phyloP scores from a whole-genome alignment of 2,888 invertebrate species.

The Drosophila mimetica region DNA sequence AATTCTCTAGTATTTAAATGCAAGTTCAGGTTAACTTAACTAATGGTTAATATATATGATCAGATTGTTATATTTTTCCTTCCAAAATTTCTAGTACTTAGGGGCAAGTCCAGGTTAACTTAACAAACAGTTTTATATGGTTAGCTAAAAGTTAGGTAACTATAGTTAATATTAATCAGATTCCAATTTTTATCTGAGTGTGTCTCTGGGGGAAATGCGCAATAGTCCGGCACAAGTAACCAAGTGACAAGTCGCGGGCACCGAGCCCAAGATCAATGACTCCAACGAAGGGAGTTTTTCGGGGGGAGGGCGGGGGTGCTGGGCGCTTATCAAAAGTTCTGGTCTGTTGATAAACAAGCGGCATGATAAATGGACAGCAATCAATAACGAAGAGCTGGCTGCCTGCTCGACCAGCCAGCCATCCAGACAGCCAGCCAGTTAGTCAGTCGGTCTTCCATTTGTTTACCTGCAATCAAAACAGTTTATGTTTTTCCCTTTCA shows the following conservation, averaged over 20 bases:
- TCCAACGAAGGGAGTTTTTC: conserved; percentile 8
- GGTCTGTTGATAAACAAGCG: conserved; percentile 58
- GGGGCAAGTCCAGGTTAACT: too few species aligned
- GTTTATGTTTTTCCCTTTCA: conserved; percentile 53
- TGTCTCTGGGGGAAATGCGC: conserved; percentile 24
- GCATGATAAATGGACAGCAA: conserved; percentile 65
- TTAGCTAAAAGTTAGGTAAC: too few species aligned
- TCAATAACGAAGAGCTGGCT: conserved; percentile 62
- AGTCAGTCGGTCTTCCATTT: conserved; percentile 12
- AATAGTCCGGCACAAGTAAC: conserved; percentile 12
- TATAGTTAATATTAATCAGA: too few species aligned
- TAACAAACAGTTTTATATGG: too few species aligned
- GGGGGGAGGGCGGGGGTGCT: conserved; percentile 6
- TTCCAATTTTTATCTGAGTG: too few species aligned
- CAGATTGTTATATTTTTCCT: neutral
- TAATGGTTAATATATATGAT: too few species aligned
- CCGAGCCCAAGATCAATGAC: conserved; percentile 24
- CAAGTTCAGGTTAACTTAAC: too few species aligned
- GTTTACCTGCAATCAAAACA: conserved; percentile 75
- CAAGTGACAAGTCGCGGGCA: conserved; percentile 2
- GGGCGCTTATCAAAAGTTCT: conserved; percentile 40
- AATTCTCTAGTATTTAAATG: too few species aligned
- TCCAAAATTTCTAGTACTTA: too few species aligned
- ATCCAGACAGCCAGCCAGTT: neutral
- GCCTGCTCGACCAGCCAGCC: conserved; percentile 8